Evolutionary conservation across 2,797 vertebrate genomes (phyloP), one percentile per base, ranked within the genome.

Genomic region (Clarias platycephalus): DNA sequence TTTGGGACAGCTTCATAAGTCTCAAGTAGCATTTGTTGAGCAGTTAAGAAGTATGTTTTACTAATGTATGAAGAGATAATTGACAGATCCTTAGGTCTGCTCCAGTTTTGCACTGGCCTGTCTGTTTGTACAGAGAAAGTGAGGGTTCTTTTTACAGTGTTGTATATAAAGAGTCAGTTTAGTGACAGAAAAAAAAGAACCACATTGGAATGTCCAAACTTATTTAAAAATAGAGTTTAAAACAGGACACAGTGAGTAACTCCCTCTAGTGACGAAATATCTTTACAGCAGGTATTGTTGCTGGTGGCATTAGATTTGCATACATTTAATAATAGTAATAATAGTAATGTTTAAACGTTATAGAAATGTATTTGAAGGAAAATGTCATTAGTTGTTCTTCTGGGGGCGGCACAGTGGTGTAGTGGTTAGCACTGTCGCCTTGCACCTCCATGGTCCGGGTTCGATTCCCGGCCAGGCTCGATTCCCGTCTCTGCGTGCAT

Each of bases 111-210:
- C 26, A 31, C 10, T 31, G 5, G 26, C 24, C 5, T 28, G 7
- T 40, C 24, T 49, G n/a, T 64, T 26, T 34, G 34, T 40, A 49
- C 87, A 88, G 89, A 91, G 89, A 87, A 85, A 70, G 60, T 64
- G n/a, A 80, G 7, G 9, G 1, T 28, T 64, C 90, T 82, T 4
- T 4, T 5, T 20, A 60, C 28, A 24, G 83, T 91, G 91, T 84
- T 86, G 88, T 89, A 91, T 91, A 74, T 92, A 72, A 92, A 92
- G 92, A 92, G 93, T 91, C 93, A 89, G 93, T 77, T 89, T 90
- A 91, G 90, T 92, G 91, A 91, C 92, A 93, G 92, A 93, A 95
- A 94, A 93, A 94, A 89, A 92, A 91, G 91, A 94, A 93, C 88
- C 91, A 91, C 88, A 90, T 91, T 88, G 91, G 91, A 92, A 93